phyloP scores from a whole-genome alignment of 2,888 invertebrate genomes.

The Petrophora chlorosata region DNA sequence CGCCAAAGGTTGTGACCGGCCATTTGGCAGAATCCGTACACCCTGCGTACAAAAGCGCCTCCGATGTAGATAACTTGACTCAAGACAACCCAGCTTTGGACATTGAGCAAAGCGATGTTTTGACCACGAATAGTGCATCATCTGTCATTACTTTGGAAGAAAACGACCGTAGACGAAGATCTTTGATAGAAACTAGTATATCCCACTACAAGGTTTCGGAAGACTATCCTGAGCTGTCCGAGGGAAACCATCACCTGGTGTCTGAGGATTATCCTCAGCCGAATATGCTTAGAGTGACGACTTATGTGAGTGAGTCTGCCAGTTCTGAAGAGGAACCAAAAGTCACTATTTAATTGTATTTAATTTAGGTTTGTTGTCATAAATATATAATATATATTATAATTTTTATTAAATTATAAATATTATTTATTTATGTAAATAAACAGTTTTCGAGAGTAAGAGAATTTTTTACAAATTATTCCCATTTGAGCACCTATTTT shows the following conservation, averaged over 20 bases:
- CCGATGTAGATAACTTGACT: slow-evolving; percentile 5
- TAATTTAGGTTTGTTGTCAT: not conserved
- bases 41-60: slow-evolving; percentile 14
- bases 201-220: slow-evolving; percentile 46
- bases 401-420: no score
- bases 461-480: no score
- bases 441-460: no score
- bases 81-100: not conserved
- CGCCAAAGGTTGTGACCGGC: slow-evolving; percentile 44
- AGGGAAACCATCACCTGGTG: slow-evolving; percentile 41
- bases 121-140: slow-evolving; percentile 20
- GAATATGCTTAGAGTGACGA: slow-evolving; percentile 35
- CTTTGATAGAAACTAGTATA: slow-evolving; percentile 25
- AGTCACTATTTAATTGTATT: not conserved
- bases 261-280: slow-evolving; percentile 48
- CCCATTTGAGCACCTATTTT: no score
- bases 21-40: slow-evolving; percentile 27
- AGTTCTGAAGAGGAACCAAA: not conserved
- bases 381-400: no score
- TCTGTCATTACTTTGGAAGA: slow-evolving; percentile 24
- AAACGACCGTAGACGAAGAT: slow-evolving; percentile 26
- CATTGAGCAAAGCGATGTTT: slow-evolving; percentile 7
- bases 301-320: not conserved
- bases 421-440: no score
- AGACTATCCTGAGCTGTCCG: slow-evolving; percentile 41